These are phyloP conservation scores for Sceloporus tristichus DNA, from an alignment of 2,113 vertebrate species.

Conservation along the genomic window DNA sequence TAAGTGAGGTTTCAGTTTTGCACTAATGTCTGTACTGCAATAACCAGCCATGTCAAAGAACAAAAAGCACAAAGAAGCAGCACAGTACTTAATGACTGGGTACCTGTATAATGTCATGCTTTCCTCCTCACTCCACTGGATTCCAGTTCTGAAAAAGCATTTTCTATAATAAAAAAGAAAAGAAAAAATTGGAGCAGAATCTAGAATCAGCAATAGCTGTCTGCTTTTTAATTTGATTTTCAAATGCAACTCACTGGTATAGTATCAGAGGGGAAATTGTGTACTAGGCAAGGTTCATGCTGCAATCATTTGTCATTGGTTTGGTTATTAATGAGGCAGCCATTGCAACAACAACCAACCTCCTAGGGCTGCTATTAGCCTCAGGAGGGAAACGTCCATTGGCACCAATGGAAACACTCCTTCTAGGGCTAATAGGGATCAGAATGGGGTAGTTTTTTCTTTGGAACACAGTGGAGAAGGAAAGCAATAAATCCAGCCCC, in stretches of 20 bases:
- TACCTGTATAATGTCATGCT: conserved; percentile 25
- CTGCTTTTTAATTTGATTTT: neutral
- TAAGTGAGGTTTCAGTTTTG: conserved; percentile 11
- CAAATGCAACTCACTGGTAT: neutral
- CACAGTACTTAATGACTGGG: neutral
- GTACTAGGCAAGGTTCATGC: neutral
- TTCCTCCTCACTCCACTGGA: neutral
- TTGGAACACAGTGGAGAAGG: too few relatives aligned
- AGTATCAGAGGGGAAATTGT: conserved; percentile 10
- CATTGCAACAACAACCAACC: neutral
- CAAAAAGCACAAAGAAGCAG: neutral
- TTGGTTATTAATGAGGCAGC: neutral
- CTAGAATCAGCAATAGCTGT: conserved; percentile 8
- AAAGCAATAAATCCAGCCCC: too few relatives aligned
- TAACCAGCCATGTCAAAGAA: neutral
- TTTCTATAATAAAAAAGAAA: neutral
- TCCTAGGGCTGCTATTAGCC: too few relatives aligned
- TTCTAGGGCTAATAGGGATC: neutral
- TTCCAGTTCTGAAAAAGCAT: conserved; percentile 4
- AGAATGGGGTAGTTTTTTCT: too few relatives aligned
- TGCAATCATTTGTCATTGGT: neutral
- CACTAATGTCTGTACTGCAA: neutral
- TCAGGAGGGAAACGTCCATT: too few relatives aligned
- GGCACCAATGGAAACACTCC: neutral
- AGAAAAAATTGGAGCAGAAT: conserved; percentile 17